Conservation (phyloP, 2,888 invertebrate species). For the Meloe dianella region DNA sequence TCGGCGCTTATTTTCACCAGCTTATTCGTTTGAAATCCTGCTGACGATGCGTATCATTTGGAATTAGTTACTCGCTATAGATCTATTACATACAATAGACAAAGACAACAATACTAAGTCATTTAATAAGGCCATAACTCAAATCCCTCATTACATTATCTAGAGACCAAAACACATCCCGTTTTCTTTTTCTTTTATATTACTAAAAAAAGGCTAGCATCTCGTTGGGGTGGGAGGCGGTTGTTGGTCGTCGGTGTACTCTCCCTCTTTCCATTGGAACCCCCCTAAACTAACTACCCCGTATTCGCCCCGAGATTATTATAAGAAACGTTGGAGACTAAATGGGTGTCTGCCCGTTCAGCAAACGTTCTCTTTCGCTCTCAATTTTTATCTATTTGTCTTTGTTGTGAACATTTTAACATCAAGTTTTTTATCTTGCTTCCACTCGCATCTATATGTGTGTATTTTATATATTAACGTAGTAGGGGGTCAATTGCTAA, state of each 20-base stretch:
- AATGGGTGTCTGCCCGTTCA: slow-evolving; percentile 54
- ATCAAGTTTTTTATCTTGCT: slow-evolving; percentile 1
- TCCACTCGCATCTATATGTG: slow-evolving; percentile 12
- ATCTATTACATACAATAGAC: slow-evolving; percentile 21
- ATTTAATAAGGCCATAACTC: slow-evolving; percentile 55
- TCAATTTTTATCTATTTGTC: slow-evolving; percentile 23
- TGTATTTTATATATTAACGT: slow-evolving; percentile 55
- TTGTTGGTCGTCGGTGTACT: slow-evolving; percentile 35
- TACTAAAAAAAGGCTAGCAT: slow-evolving; percentile 50
- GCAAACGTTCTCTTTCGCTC: slow-evolving; percentile 40
- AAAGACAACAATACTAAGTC: slow-evolving; percentile 42
- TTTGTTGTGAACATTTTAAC: slow-evolving; percentile 12
- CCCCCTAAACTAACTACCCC: slow-evolving; percentile 47
- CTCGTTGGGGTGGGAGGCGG: slow-evolving; percentile 34
- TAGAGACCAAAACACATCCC: slow-evolving; percentile 51
- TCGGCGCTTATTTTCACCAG: background rate
- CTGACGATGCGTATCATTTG: background rate
- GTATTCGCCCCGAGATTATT: slow-evolving; percentile 56
- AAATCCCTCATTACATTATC: slow-evolving; percentile 56
- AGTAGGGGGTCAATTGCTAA: slow-evolving; percentile 58
- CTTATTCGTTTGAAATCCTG: background rate
- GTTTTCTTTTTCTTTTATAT: slow-evolving; percentile 47
- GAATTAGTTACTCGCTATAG: background rate
- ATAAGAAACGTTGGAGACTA: slow-evolving; percentile 58
- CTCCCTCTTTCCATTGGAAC: slow-evolving; percentile 31